A percentile compares a stretch with the other conserved stretches of the same genome.
phyloP scores from a whole-genome alignment of 2,113 vertebrate species.

The Tangachromis dhanisi region DNA sequence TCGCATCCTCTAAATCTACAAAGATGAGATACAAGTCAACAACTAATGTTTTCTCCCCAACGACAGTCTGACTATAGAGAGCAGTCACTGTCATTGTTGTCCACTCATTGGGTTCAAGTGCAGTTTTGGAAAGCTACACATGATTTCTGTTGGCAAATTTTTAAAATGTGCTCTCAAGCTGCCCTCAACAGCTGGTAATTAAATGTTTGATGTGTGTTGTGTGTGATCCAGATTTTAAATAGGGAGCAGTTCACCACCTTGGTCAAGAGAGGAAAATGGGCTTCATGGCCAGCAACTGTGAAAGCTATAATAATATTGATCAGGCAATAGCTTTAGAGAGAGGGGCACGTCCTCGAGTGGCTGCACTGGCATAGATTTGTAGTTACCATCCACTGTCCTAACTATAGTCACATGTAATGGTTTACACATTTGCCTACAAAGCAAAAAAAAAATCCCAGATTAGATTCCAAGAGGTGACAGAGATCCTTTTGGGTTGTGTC shows the following conservation, averaged over 20 bases:
- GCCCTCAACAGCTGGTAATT: not conserved
- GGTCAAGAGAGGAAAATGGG: not conserved
- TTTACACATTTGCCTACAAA: not conserved
- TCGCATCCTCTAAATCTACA: not conserved
- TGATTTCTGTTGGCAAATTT: not conserved
- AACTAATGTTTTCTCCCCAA: not conserved
- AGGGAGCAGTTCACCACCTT: not conserved
- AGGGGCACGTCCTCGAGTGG: fast-evolving
- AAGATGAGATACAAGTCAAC: fast-evolving
- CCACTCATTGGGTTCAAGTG: not conserved
- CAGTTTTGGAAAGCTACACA: not conserved
- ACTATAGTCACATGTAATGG: not conserved
- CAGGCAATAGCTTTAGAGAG: not conserved
- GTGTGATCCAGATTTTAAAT: not conserved
- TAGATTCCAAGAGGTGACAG: not conserved
- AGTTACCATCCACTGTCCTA: not conserved
- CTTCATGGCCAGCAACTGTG: not conserved
- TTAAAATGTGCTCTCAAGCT: not conserved
- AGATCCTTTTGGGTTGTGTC: not conserved
- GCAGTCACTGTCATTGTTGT: not conserved
- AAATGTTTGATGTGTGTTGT: not conserved
- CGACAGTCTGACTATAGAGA: not conserved
- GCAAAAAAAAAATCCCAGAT: fast-evolving
- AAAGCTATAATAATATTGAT: not conserved
- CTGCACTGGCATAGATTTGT: not conserved